phyloP scores from a whole-genome alignment of 1,140 invertebrate species.

The Papilio polytes region DNA sequence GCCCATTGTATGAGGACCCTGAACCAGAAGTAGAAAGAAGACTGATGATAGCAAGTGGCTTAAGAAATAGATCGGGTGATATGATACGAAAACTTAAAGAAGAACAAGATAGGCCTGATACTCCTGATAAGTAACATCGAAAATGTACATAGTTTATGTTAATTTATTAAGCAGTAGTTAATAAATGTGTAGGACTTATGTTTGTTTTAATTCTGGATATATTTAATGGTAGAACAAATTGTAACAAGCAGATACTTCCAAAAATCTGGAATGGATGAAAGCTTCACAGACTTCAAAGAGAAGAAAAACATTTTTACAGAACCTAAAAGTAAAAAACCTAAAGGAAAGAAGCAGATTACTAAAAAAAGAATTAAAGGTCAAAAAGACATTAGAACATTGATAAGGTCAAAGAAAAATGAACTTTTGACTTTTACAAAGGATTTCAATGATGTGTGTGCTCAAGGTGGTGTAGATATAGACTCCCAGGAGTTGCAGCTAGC shows the following conservation, averaged over 20 bases:
- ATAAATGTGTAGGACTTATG: slow-evolving; percentile 44
- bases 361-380: slow-evolving; percentile 64
- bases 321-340: slow-evolving; percentile 56
- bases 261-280: slow-evolving; percentile 71
- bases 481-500: slow-evolving; percentile 84
- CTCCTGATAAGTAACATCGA: slow-evolving; percentile 68
- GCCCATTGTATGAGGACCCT: slow-evolving; percentile 71
- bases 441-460: slow-evolving; percentile 73
- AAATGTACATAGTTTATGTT: slow-evolving; percentile 42
- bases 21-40: slow-evolving; percentile 74
- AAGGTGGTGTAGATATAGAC: slow-evolving; percentile 80
- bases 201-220: slow-evolving; percentile 70
- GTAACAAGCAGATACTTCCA: slow-evolving; percentile 72
- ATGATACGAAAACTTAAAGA: slow-evolving; percentile 59
- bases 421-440: slow-evolving; percentile 68
- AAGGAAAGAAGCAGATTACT: slow-evolving; percentile 48
- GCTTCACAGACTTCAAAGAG: slow-evolving; percentile 66
- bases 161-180: slow-evolving; percentile 52
- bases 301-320: slow-evolving; percentile 57
- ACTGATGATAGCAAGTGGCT: slow-evolving; percentile 66
- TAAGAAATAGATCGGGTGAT: slow-evolving; percentile 56
- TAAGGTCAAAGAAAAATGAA: slow-evolving; percentile 71
- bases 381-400: slow-evolving; percentile 69
- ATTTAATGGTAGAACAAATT: slow-evolving; percentile 44
- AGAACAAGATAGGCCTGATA: slow-evolving; percentile 59